phyloP scores from a whole-genome alignment of 1,140 invertebrate species.

The Liolophura sinensis region DNA sequence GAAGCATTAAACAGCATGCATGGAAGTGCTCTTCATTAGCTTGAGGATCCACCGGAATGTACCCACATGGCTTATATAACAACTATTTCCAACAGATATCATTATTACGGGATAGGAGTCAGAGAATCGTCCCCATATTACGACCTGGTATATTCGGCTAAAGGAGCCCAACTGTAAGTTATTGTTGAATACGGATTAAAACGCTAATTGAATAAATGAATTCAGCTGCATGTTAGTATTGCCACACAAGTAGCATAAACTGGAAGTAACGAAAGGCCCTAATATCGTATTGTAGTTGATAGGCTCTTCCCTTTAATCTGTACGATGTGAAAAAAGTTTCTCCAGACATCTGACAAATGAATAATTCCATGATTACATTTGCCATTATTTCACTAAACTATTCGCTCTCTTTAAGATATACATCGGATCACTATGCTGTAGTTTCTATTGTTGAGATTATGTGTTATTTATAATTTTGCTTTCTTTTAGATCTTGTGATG shows the following conservation, averaged over 20 bases:
- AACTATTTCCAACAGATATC: constrained; percentile 53
- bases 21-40: too few species aligned
- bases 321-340: neutral
- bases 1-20: too few species aligned
- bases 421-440: too few species aligned
- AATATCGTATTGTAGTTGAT: too few species aligned
- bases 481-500: constrained; percentile 38
- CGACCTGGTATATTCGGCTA: constrained; percentile 62
- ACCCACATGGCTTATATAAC: too few species aligned
- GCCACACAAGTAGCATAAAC: too few species aligned
- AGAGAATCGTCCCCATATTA: constrained; percentile 61
- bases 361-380: neutral
- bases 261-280: too few species aligned
- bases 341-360: neutral
- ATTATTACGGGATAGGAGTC: constrained; percentile 65
- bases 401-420: too few species aligned
- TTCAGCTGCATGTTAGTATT: constrained; percentile 37
- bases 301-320: too few species aligned
- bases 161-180: constrained; percentile 52
- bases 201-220: too few species aligned
- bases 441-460: neutral
- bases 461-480: constrained; percentile 6
- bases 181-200: too few species aligned
- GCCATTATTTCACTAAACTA: too few species aligned
- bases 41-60: neutral